Base-by-base conservation (phyloP, 2,888 invertebrate species). In the Rhorus exstirpatorius region DNA sequence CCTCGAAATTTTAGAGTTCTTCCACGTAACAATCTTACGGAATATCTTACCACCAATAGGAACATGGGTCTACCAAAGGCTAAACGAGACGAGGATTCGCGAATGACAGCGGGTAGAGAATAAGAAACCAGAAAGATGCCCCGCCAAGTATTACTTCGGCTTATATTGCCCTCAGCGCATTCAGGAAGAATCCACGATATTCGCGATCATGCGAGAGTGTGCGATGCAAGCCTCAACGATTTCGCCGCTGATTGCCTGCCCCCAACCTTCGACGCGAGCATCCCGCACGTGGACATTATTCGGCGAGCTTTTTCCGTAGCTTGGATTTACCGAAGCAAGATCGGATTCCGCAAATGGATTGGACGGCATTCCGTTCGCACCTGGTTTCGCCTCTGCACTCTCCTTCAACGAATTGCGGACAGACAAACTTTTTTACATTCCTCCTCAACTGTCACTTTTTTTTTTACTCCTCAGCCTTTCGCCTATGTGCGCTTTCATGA, bases 331-430 rank as follows among this genome's bases (percentile, higher is more conserved):
- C 86, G 87, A 90, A 88, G 89, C 88, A 88, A 90, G 88, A 89
- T 90, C 90, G 88, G 88, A 92, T 92, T 92, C 92, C 90, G 87
- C 89, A 90, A 92, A 92, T 89, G 92, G 90, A 91, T 92, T 91
- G 91, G 90, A 91, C 91, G 84, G 91, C 91, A 92, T 92, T 91
- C 92, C 91, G 87, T 92, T 91, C 91, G 92, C 92, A 91, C 91
- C 91, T 92, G 91, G 88, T 84, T 89, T 89, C 87, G 83, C 87
- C 86, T 85, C 86, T 80, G 84, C 84, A 84, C 85, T 87, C 86
- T n/a, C n/a, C 88, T 88, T 87, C 85, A 86, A 80, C 80, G 46
- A 21, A 17, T 44, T 46, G 35, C 75, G 53, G 51, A 35, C 12
- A 44, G 74, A 74, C 67, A 49, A 77, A 38, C 60, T 46, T 51